phyloP scores from a whole-genome alignment of 2,888 invertebrate genomes.

The Dynastes tityus region DNA sequence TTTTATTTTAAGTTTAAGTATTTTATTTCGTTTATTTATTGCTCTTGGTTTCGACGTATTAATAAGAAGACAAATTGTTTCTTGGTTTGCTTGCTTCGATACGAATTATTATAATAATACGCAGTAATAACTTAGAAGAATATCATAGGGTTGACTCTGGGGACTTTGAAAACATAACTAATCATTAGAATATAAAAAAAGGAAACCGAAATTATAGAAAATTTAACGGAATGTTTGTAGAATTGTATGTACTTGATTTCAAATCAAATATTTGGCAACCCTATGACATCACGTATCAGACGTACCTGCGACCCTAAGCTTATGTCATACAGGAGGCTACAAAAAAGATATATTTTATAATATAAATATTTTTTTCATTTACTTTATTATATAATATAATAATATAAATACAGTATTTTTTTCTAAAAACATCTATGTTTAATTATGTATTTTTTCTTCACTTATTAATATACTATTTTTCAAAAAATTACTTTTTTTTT shows the following conservation, averaged over 20 bases:
- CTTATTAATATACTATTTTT: constrained; percentile 61
- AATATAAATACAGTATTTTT: constrained; percentile 70
- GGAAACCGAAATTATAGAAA: neutral
- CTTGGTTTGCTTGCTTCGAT: constrained; percentile 52
- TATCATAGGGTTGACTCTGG: constrained; percentile 57
- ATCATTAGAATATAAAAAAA: neutral
- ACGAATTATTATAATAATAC: constrained; percentile 39
- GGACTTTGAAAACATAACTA: too few relatives aligned
- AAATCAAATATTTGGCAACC: constrained; percentile 53
- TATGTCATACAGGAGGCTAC: constrained; percentile 70
- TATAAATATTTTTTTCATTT: constrained; percentile 68
- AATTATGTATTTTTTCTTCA: constrained; percentile 62
- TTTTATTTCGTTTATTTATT: constrained; percentile 71
- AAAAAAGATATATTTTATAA: constrained; percentile 69
- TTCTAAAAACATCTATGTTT: constrained; percentile 70
- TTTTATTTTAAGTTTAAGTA: constrained; percentile 59
- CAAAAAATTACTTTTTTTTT: constrained; percentile 68
- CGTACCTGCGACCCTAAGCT: constrained; percentile 70
- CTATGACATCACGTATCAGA: constrained; percentile 65
- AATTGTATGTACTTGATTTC: neutral
- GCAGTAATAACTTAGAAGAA: constrained; percentile 3
- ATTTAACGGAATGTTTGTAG: neutral
- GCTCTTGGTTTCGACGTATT: constrained; percentile 69
- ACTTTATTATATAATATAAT: constrained; percentile 67
- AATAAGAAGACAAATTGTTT: constrained; percentile 68